Base-by-base conservation (phyloP, 2,113 vertebrate species). In the Catagonus wagneri region DNA sequence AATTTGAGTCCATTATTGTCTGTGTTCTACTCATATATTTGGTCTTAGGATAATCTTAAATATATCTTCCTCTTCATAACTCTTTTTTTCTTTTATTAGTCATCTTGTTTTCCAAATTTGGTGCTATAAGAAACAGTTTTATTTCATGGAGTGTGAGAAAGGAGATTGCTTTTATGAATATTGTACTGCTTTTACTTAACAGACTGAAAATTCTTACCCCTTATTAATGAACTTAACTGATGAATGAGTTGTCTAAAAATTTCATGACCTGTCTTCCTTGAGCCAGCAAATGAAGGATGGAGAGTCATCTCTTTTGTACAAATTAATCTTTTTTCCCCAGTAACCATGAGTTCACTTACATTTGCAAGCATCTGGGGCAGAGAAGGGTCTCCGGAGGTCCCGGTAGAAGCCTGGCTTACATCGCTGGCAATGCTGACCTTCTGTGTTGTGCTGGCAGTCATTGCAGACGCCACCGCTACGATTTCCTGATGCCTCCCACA, bases 331-430 rank as follows among this genome's bases (percentile, higher is more conserved):
- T 50, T 69, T 16, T 1, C 7, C 1, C 3, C 11, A 23, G 72
- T 7, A 44, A n/a, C 6, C 34, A 29, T 7, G 15, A 0, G 0
- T n/a, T 79, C 69, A 96, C 99, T 99, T 98, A 99, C 99, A 86
- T 98, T 98, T 99, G 98, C 99, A 99, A 96, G 99, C 98, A 0
- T 99, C 99, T 0, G 99, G 98, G 72, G 99, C 98, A 2, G 99
- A 99, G 76, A 98, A 98, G 0, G 99, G 98, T 78, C 98, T 98
- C 74, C 98, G 98, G n/a, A 99, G 98, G 98, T 99, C 99, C 2
- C 99, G 98, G 98, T 99, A 99, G 99, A 99, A 99, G 93, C 99
- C 99, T 0, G 97, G 98, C 94, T 99, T 99, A 98, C 99, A 99
- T 92, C 93, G 98, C 94, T 99, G 98, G 98, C 99, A 99, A 94